Percentiles rank a stretch among this genome's conserved stretches.
phyloP scores from a whole-genome alignment of 2,888 invertebrate species.

The Oscheius sp. region DNA sequence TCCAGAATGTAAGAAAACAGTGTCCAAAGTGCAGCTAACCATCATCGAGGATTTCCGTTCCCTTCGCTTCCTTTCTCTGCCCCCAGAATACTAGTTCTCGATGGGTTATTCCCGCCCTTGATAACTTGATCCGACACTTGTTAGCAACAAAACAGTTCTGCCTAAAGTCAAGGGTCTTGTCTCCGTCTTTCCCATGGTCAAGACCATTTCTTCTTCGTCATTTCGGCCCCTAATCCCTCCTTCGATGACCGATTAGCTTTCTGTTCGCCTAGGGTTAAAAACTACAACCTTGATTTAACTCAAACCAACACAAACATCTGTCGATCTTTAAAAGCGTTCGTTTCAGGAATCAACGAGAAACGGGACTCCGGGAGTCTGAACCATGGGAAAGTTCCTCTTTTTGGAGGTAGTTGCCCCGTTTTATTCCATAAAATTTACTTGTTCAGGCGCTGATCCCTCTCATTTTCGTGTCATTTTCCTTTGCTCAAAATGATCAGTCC shows the following conservation, averaged over 20 bases:
- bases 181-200: too few relatives aligned
- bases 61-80: neutral
- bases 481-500: neutral
- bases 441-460: neutral
- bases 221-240: neutral
- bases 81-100: neutral
- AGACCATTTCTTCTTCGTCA: too few relatives aligned
- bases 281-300: neutral
- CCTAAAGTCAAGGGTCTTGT: too few relatives aligned
- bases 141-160: too few relatives aligned
- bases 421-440: neutral
- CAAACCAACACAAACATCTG: too few relatives aligned
- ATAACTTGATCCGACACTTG: neutral
- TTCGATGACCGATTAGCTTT: conserved; percentile 19
- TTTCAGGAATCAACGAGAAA: neutral
- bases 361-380: neutral
- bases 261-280: neutral
- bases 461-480: too few relatives aligned
- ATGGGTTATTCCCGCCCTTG: neutral
- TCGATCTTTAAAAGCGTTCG: neutral
- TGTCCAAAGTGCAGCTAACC: too few relatives aligned
- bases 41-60: too few relatives aligned
- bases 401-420: neutral
- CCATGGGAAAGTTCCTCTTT: neutral
- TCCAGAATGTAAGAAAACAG: too few relatives aligned